A percentile compares a stretch with the other conserved stretches of the same genome.
Conservation (phyloP, 2,888 invertebrate species). For the Synergus itoensis region DNA sequence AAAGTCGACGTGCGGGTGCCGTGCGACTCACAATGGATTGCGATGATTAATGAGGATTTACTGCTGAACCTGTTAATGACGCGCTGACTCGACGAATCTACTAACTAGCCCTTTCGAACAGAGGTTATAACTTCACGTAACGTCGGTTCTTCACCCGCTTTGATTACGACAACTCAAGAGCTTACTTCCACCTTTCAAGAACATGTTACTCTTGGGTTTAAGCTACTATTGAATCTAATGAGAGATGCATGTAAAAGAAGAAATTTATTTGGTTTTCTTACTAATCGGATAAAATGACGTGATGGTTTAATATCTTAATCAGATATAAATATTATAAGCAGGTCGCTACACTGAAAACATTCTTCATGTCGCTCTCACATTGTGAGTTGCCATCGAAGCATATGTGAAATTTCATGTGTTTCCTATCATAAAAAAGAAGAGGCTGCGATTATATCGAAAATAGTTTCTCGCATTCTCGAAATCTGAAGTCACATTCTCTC, state of each 20-base stretch:
- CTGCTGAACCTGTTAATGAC: slow-evolving; percentile 71
- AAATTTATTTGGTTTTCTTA: slow-evolving; percentile 12
- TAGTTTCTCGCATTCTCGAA: no score
- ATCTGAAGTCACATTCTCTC: no score
- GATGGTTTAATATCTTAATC: slow-evolving; percentile 33
- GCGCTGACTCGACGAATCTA: slow-evolving; percentile 75
- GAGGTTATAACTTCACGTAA: slow-evolving; percentile 46
- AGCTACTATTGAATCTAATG: background rate
- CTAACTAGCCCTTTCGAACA: slow-evolving; percentile 72
- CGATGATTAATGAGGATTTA: slow-evolving; percentile 76
- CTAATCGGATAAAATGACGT: slow-evolving; percentile 29
- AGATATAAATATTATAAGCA: background rate
- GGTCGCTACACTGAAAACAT: background rate
- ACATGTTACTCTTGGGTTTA: slow-evolving; percentile 14
- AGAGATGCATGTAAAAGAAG: background rate
- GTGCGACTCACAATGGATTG: slow-evolving; percentile 59
- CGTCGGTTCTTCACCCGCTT: slow-evolving; percentile 27
- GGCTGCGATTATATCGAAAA: no score
- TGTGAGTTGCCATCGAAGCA: no score
- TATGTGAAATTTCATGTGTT: no score
- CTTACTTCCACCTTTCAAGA: slow-evolving; percentile 31
- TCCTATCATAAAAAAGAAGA: no score
- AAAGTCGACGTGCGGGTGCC: slow-evolving; percentile 59
- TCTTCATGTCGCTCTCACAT: no score
- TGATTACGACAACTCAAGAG: slow-evolving; percentile 28